Percentiles rank a stretch among this genome's conserved stretches.
Conservation (phyloP, 2,113 vertebrate genomes). For the Glaucidium brasilianum region DNA sequence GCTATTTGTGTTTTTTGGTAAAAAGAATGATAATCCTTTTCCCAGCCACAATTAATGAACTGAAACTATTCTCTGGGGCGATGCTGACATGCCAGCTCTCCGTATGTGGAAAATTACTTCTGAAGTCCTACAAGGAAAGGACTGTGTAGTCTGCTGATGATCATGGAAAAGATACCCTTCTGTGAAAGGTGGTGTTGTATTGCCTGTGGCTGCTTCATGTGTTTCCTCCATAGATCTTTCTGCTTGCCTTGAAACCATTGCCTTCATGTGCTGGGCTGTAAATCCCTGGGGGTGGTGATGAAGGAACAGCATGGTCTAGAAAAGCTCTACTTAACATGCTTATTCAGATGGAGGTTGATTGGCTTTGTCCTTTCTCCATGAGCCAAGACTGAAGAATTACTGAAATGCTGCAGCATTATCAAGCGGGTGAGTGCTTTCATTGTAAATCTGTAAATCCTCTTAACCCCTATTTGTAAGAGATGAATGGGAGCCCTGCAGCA, state of each 20-base stretch:
- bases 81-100: not conserved
- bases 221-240: not conserved
- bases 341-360: not conserved
- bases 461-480: not conserved
- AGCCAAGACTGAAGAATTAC: not conserved
- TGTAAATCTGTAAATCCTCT: slow-evolving; percentile 1
- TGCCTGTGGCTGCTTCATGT: fast-evolving
- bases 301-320: not conserved
- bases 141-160: not conserved
- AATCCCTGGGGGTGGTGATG: not conserved
- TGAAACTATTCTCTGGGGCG: not conserved
- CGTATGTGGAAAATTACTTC: not conserved
- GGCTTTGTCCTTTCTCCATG: not conserved
- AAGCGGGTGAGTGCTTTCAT: not conserved
- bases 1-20: not conserved
- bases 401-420: not conserved
- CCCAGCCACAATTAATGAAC: not conserved
- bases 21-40: not conserved
- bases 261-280: not conserved
- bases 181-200: not conserved
- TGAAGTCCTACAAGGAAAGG: not conserved
- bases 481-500: not conserved
- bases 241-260: not conserved
- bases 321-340: not conserved
- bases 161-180: not conserved